Conservation (phyloP, 2,113 vertebrate species). For the Morone chrysops region DNA sequence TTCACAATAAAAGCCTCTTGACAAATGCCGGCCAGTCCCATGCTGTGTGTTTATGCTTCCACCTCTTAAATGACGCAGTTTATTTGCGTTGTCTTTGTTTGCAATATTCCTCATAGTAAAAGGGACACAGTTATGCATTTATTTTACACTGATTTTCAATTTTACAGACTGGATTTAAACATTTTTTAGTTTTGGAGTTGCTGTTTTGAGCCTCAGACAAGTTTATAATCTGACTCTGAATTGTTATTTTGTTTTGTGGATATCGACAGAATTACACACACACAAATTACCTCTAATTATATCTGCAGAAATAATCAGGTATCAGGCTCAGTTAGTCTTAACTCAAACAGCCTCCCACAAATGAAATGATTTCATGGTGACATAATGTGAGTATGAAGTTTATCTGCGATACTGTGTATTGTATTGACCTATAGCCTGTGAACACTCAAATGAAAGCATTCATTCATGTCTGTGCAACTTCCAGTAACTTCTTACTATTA, state of each 20-base stretch:
- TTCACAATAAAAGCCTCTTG: conserved; percentile 62
- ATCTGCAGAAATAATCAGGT: too few relatives aligned
- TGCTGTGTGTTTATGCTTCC: not conserved
- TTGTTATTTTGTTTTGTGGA: not conserved
- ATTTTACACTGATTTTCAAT: not conserved
- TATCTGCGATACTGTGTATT: not conserved
- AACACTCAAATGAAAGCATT: not conserved
- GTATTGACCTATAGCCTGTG: not conserved
- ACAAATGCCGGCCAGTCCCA: fast-evolving
- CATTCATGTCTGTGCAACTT: not conserved
- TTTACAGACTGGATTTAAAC: too few relatives aligned
- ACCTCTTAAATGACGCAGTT: not conserved
- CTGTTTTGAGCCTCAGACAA: not conserved
- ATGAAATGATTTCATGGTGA: too few relatives aligned
- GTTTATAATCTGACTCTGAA: not conserved
- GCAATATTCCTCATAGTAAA: not conserved
- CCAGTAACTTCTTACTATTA: not conserved
- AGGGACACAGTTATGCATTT: not conserved
- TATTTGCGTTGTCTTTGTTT: not conserved
- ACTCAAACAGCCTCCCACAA: not conserved
- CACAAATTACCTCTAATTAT: too few relatives aligned
- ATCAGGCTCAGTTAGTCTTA: not conserved
- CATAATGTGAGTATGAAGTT: not conserved
- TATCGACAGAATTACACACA: not conserved
- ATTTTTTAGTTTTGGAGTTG: not conserved